A percentile compares a stretch with the other conserved stretches of the same genome.
Conservation (phyloP, 2,113 vertebrate genomes). For the Serinus canaria region DNA sequence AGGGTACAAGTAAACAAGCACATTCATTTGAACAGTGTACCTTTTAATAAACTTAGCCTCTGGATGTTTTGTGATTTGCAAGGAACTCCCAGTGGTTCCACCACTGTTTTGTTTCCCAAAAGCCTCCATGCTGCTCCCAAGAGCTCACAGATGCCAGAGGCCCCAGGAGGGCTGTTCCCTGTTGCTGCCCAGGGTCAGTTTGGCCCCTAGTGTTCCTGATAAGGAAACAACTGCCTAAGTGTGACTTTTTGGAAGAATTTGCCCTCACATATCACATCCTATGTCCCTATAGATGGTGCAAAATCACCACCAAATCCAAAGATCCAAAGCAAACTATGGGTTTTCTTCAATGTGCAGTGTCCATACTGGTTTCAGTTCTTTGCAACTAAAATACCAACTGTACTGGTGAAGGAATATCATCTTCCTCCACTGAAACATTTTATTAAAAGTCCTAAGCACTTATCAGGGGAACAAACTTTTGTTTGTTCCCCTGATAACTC, state of each 20-base stretch:
- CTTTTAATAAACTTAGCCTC: not conserved
- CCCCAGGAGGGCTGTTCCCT: not conserved
- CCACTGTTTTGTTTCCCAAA: not conserved
- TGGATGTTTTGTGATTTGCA: not conserved
- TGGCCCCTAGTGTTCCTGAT: not conserved
- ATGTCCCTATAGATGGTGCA: accelerated
- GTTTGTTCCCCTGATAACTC: too few relatives aligned
- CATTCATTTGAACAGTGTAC: not conserved
- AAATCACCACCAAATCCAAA: not conserved
- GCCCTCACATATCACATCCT: not conserved
- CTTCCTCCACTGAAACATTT: not conserved
- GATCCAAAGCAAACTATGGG: not conserved
- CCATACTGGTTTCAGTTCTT: not conserved
- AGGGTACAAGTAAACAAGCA: not conserved
- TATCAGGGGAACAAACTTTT: not conserved
- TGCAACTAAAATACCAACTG: not conserved
- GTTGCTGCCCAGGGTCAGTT: too few relatives aligned
- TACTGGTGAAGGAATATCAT: not conserved
- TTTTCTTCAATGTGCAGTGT: not conserved
- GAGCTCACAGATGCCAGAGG: not conserved
- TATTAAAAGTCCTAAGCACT: not conserved
- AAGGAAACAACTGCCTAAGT: not conserved
- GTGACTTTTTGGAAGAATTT: not conserved
- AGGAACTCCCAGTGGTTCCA: not conserved
- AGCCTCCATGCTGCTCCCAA: not conserved